Evolutionary conservation across 2,888 invertebrate species (phyloP).

Genomic region (Matsumyia berberina): DNA sequence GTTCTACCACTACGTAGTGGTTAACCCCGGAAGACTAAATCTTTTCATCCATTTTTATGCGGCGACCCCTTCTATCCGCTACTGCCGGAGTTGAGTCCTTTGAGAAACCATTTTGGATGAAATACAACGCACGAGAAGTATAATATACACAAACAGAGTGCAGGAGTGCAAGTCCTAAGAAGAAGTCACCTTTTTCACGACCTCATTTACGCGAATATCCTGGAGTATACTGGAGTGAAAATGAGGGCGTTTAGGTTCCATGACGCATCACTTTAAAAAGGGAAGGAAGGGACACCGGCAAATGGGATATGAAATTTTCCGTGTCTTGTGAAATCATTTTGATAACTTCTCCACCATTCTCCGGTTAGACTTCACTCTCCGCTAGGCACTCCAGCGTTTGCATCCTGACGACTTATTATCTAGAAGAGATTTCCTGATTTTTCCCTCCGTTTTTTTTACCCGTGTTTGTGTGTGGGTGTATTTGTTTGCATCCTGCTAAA

Average conservation of each 20-base stretch:
- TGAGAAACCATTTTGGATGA: slow-evolving; percentile 28
- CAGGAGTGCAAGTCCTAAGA: slow-evolving; percentile 12
- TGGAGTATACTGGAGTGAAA: slow-evolving; percentile 61
- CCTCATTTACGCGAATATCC: slow-evolving; percentile 68
- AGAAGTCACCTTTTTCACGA: slow-evolving; percentile 59
- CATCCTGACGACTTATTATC: slow-evolving; percentile 71
- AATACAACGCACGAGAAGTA: slow-evolving; percentile 42
- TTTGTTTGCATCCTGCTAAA: no score
- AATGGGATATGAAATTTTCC: slow-evolving; percentile 58
- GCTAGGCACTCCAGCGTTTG: slow-evolving; percentile 60
- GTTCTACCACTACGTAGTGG: slow-evolving; percentile 52
- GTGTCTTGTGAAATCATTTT: slow-evolving; percentile 51
- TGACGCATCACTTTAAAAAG: slow-evolving; percentile 56
- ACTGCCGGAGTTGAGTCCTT: slow-evolving; percentile 39
- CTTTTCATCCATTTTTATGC: slow-evolving; percentile 66
- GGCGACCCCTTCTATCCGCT: slow-evolving; percentile 31
- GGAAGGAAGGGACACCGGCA: slow-evolving; percentile 39
- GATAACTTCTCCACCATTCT: slow-evolving; percentile 57
- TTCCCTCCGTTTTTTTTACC: slow-evolving; percentile 3
- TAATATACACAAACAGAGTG: slow-evolving; percentile 11
- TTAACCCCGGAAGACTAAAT: slow-evolving; percentile 74
- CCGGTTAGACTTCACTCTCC: slow-evolving; percentile 14
- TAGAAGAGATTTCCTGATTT: slow-evolving; percentile 70
- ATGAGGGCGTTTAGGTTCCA: slow-evolving; percentile 52
- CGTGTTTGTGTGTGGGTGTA: slow-evolving; percentile 2